These are phyloP conservation scores for Dendronephthya gigantea DNA, from an alignment of 64 coral and sea anemone genomes.

Conservation along the genomic window DNA sequence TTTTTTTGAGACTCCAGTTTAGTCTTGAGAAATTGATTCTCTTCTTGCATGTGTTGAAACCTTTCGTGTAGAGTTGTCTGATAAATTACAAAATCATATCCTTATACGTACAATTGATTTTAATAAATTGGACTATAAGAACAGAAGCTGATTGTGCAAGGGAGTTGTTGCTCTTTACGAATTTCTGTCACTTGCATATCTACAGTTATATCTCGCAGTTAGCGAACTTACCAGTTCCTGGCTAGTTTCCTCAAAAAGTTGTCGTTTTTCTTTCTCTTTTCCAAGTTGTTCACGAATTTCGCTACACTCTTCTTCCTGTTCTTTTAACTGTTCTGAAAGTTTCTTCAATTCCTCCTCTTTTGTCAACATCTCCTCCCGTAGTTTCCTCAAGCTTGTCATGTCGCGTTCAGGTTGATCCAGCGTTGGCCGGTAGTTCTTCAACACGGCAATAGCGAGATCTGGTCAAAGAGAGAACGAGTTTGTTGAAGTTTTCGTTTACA, in stretches of 20 bases:
- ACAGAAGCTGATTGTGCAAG: too few relatives aligned
- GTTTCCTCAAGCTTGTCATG: conserved; percentile 7
- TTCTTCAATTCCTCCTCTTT: conserved; percentile 61
- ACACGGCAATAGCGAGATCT: not conserved
- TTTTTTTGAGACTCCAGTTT: conserved; percentile 60
- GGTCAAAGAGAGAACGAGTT: not conserved
- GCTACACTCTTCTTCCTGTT: conserved; percentile 71
- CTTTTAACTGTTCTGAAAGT: conserved; percentile 65
- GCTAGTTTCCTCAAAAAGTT: conserved; percentile 38
- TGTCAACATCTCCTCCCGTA: conserved; percentile 51
- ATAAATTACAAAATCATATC: not conserved
- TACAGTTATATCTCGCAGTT: too few relatives aligned
- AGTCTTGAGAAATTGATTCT: conserved; percentile 55
- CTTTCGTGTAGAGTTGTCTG: conserved; percentile 28
- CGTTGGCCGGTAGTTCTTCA: not conserved
- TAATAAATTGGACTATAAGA: not conserved
- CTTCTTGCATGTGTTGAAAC: conserved; percentile 55
- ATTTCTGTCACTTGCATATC: too few relatives aligned
- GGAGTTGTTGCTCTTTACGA: too few relatives aligned
- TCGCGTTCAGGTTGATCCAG: not conserved
- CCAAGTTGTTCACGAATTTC: conserved; percentile 42
- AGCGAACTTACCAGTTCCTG: conserved; percentile 57
- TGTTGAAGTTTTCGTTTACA: not conserved
- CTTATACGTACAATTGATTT: not conserved
- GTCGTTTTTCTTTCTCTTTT: conserved; percentile 32